Conservation (phyloP, 2,113 vertebrate species). For the Nesoenas mayeri region DNA sequence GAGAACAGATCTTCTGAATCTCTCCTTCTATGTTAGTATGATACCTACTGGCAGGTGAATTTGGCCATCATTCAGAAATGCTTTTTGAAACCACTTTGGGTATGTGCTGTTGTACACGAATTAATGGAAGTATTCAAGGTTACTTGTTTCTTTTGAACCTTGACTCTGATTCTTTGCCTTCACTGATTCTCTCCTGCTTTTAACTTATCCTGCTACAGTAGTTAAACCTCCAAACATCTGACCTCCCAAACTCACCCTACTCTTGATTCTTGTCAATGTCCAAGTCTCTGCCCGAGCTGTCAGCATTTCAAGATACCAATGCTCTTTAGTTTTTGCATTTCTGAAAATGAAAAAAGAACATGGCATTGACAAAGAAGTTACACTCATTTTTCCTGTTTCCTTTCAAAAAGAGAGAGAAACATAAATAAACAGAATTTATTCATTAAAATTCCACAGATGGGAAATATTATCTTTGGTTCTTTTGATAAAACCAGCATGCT, state of each 20-base stretch:
- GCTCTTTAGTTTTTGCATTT: background rate
- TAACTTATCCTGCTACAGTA: background rate
- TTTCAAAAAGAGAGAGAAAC: background rate
- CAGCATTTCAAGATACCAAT: background rate
- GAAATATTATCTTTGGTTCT: constrained; percentile 15
- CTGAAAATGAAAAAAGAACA: background rate
- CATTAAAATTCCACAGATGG: constrained; percentile 54
- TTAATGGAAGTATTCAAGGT: background rate
- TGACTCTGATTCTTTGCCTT: background rate
- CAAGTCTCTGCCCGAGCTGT: background rate
- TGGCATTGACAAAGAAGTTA: background rate
- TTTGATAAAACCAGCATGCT: constrained; percentile 17
- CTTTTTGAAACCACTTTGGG: background rate
- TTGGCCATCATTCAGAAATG: background rate
- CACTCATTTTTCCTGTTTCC: background rate
- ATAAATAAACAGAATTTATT: constrained; percentile 19
- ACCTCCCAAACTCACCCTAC: background rate
- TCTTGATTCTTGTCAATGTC: background rate
- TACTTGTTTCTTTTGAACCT: background rate
- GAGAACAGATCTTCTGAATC: background rate
- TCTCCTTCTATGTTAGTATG: background rate
- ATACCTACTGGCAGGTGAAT: background rate
- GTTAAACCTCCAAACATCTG: background rate
- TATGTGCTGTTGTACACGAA: background rate
- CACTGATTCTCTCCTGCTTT: background rate